Percentiles rank a stretch among this genome's conserved stretches.
These are phyloP conservation scores for Acrocera orbiculus DNA, from an alignment of 2,888 invertebrate genomes.

Conservation along the genomic window DNA sequence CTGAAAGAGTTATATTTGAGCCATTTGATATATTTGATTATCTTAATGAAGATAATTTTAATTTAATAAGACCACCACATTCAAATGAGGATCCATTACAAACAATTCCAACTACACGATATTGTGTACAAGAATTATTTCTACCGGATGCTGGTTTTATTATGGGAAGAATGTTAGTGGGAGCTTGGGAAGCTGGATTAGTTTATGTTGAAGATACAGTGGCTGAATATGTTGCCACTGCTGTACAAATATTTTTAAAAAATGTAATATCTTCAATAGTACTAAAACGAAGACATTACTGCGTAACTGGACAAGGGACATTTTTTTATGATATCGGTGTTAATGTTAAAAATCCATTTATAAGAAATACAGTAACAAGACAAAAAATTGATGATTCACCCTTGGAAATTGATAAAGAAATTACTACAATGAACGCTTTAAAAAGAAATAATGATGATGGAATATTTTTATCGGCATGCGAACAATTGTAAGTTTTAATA, in stretches of 20 bases:
- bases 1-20: slow-evolving; percentile 43
- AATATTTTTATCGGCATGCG: slow-evolving; percentile 56
- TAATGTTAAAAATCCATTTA: slow-evolving; percentile 62
- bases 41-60: slow-evolving; percentile 33
- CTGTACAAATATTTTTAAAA: slow-evolving; percentile 65
- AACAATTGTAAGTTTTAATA: slow-evolving; percentile 34
- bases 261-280: slow-evolving; percentile 63
- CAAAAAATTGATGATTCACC: slow-evolving; percentile 43
- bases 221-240: slow-evolving; percentile 63
- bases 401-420: slow-evolving; percentile 39
- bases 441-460: slow-evolving; percentile 54
- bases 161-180: slow-evolving; percentile 62
- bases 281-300: slow-evolving; percentile 65
- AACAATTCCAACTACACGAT: slow-evolving; percentile 32
- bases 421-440: slow-evolving; percentile 46
- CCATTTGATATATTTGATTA: slow-evolving; percentile 41
- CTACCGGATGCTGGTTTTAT: slow-evolving; percentile 72
- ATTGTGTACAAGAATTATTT: slow-evolving; percentile 54
- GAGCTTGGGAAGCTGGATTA: slow-evolving; percentile 78
- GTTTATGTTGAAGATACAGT: slow-evolving; percentile 71
- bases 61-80: slow-evolving; percentile 20
- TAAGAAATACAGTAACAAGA: slow-evolving; percentile 50
- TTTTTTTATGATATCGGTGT: slow-evolving; percentile 68
- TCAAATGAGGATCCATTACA: slow-evolving; percentile 13
- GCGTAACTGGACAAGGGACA: slow-evolving; percentile 44